These are phyloP conservation scores for Gonatopus flavifemur DNA, from an alignment of 1,140 invertebrate genomes.

Conservation along the genomic window DNA sequence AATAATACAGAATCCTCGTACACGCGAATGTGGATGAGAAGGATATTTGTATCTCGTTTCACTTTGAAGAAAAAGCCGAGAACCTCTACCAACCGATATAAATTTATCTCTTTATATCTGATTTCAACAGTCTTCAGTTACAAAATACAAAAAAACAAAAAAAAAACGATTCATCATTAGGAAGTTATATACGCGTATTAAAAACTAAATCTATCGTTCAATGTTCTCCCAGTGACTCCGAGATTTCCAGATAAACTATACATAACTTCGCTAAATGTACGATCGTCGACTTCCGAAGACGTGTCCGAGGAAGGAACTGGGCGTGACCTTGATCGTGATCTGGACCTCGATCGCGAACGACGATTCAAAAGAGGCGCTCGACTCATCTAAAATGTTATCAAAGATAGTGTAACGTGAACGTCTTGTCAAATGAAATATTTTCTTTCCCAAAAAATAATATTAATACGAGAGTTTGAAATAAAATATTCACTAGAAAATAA, in stretches of 20 bases:
- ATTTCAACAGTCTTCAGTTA: conserved; percentile 30
- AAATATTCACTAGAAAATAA: no score
- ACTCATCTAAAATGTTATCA: conserved; percentile 22
- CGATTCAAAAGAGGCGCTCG: conserved; percentile 28
- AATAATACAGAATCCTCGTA: no score
- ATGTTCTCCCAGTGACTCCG: conserved; percentile 49
- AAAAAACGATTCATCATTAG: no score
- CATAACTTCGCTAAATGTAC: conserved; percentile 52
- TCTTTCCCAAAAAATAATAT: conserved; percentile 1
- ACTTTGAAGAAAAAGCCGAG: no score
- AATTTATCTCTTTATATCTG: conserved; percentile 12
- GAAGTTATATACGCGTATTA: conserved; percentile 28
- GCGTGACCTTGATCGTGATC: conserved; percentile 46
- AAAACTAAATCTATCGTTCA: conserved; percentile 55
- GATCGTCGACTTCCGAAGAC: conserved; percentile 40
- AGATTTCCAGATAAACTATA: conserved; percentile 46
- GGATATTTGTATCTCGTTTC: no score
- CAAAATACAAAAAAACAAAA: conserved; percentile 25
- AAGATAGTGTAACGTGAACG: not conserved
- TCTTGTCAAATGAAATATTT: not conserved
- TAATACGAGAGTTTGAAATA: no score
- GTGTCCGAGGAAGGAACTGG: conserved; percentile 21
- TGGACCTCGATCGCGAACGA: conserved; percentile 41
- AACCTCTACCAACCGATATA: no score
- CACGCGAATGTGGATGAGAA: no score